Base-by-base conservation (phyloP, 1,140 invertebrate genomes). In the Brachionus rotundiformis region DNA sequence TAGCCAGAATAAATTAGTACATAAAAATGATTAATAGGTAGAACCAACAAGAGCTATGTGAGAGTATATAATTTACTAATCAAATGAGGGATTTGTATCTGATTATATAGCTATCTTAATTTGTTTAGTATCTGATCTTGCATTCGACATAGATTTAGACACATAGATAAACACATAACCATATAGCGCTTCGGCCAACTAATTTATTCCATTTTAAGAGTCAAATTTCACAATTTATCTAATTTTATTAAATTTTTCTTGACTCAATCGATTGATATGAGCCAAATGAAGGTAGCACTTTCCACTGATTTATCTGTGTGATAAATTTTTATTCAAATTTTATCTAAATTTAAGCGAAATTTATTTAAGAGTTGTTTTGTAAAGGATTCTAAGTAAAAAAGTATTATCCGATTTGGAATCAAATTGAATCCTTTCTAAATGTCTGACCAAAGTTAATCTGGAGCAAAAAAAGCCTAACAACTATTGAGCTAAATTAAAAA, bases 11-110 rank as follows among this genome's bases (percentile, higher is more conserved):
- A 54, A 54, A 54, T 54, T 54, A 54, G n/a, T 54, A 54, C 47
- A 54, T 54, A 54, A 54, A 54, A 54, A 54, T 54, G 47, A 54
- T 54, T 54, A 7, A 54, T 54, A 54, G 47, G 47, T 54, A 54
- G 47, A 54, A 54, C n/a, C 19, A 54, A 16, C 47, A 54, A 54
- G n/a, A 19, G 23, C 19, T 6, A 54, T 54, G 47, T 54, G 47
- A 54, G 47, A 54, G 47, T 16, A 54, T 54, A 54, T 54, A 54
- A 19, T 49, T 49, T 49, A 49, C 47, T 54, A 54, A 54, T 54
- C 47, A 54, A 54, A n/a, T 19, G 19, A 19, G 16, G 47, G 47
- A 54, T 54, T 54, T 54, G n/a, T 19, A 54, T 54, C 47, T 54
- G 19, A 19, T 54, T 54, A 54, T 19, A 54, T 54, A 54, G 47